Evolutionary conservation across 2,888 invertebrate genomes (phyloP), one percentile per base, ranked within the genome.

Genomic region (Acleris holmiana): DNA sequence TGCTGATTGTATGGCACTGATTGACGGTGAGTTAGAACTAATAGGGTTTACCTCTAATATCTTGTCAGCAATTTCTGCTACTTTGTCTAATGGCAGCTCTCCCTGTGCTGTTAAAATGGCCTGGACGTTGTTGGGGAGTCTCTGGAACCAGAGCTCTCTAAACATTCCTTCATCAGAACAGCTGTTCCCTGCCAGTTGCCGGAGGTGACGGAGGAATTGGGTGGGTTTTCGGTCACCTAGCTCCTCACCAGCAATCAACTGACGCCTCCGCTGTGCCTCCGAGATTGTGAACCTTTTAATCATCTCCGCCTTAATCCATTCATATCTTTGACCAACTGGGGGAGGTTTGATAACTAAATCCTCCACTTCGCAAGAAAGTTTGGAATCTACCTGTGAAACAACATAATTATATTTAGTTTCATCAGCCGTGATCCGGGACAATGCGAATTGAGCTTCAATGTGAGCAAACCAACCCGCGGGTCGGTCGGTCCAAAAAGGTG

Each of bases 171-270:
- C 61, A 19, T 61, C 58, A 4, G 7, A 5, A 2, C 51, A n/a
- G 13, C 25, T 49, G 25, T 29, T 46, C 13, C 65, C 61, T 15
- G 68, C 61, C 3, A 66, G 57, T 13, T 62, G 66, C 3, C 66
- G 50, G 13, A 68, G 53, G 40, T 68, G 62, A 10, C 66, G 13
- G 3, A 66, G 60, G 18, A 68, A 66, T 5, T 55, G 56, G 6
- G 66, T 46, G 8, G 68, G 66, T 35, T 49, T 56, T 7, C 65
- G 21, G 54, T 67, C 58, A 40, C 61, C 64, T 15, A 66, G 13
- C 54, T 66, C 61, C 23, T 66, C 68, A n/a, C n/a, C n/a, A n/a
- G n/a, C n/a, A n/a, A n/a, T n/a, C n/a, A n/a, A n/a, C n/a, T n/a
- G n/a, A n/a, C n/a, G n/a, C n/a, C n/a, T n/a, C n/a, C n/a, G n/a